These are phyloP conservation scores for Rhinogobius similis DNA, from an alignment of 2,113 vertebrate genomes.

Conservation along the genomic window DNA sequence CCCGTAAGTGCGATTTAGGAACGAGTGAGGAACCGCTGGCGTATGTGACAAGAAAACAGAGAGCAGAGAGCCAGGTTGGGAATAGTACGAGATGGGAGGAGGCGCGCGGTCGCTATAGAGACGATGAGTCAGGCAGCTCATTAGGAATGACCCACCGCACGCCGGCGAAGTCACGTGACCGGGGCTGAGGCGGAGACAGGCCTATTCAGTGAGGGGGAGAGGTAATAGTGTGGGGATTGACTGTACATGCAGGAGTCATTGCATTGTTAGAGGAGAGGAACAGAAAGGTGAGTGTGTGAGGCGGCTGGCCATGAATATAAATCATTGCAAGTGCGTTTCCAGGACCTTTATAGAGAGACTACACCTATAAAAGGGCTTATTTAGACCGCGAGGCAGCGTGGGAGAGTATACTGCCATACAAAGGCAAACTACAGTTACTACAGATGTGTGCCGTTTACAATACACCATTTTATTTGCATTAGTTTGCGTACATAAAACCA, in stretches of 20 bases:
- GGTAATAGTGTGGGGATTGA: slow-evolving; percentile 43
- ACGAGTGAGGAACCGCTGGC: slow-evolving; percentile 39
- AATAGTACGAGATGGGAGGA: slow-evolving; percentile 34
- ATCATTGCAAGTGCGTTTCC: slow-evolving; percentile 42
- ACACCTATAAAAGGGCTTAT: slow-evolving; percentile 33
- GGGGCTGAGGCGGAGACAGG: slow-evolving; percentile 43
- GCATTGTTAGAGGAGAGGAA: slow-evolving; percentile 66
- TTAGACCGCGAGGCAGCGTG: slow-evolving; percentile 20
- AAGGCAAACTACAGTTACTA: slow-evolving; percentile 2
- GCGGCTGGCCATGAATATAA: slow-evolving; percentile 71
- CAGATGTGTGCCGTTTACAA: background rate
- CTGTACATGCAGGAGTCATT: slow-evolving; percentile 64
- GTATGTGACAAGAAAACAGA: slow-evolving; percentile 50
- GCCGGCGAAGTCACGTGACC: slow-evolving; percentile 62
- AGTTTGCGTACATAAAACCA: background rate
- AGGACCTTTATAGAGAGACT: slow-evolving; percentile 39
- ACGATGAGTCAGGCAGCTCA: slow-evolving; percentile 69
- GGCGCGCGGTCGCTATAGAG: slow-evolving; percentile 65
- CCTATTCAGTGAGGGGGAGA: slow-evolving; percentile 46
- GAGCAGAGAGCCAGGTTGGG: slow-evolving; percentile 36
- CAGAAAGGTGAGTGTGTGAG: slow-evolving; percentile 47
- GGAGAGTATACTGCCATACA: slow-evolving; percentile 14
- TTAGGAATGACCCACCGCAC: slow-evolving; percentile 75
- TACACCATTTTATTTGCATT: background rate
- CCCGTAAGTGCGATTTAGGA: slow-evolving; percentile 42